Percentiles rank a stretch among this genome's conserved stretches.
These are phyloP conservation scores for Meiosimyza decipiens DNA, from an alignment of 2,888 invertebrate species.

Conservation along the genomic window DNA sequence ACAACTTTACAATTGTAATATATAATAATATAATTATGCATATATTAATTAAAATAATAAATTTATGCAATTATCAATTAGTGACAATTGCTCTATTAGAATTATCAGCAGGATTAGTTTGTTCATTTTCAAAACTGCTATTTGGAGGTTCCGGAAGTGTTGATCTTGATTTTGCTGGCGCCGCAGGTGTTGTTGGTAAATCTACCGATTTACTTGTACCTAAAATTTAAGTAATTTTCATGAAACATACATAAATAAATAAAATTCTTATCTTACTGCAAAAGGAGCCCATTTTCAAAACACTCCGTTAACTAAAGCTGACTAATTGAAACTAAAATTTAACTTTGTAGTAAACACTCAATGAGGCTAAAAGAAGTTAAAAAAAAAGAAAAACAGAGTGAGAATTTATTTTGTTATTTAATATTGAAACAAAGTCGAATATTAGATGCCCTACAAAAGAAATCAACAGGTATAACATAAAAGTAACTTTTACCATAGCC, in stretches of 20 bases:
- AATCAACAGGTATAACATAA: too few relatives aligned
- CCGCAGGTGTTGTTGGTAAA: slow-evolving; percentile 53
- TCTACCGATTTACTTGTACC: slow-evolving; percentile 56
- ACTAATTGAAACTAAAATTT: slow-evolving; percentile 41
- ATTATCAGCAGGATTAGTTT: too few relatives aligned
- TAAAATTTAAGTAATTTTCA: not conserved
- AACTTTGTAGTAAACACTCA: slow-evolving; percentile 28
- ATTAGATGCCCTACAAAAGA: not conserved
- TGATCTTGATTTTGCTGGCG: slow-evolving; percentile 45
- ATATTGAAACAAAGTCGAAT: not conserved
- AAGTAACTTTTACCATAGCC: too few relatives aligned
- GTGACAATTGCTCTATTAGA: too few relatives aligned
- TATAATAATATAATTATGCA: too few relatives aligned
- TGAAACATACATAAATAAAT: not conserved
- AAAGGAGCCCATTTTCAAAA: slow-evolving; percentile 52
- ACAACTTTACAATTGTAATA: too few relatives aligned
- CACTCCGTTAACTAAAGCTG: slow-evolving; percentile 37
- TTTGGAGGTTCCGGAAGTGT: slow-evolving; percentile 50
- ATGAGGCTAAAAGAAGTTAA: not conserved
- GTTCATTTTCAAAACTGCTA: not conserved
- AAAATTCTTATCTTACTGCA: slow-evolving; percentile 47
- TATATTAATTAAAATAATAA: too few relatives aligned
- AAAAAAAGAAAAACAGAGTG: not conserved
- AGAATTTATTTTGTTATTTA: not conserved
- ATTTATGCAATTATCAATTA: too few relatives aligned